phyloP scores from a whole-genome alignment of 2,113 vertebrate species.

The Pelecanoides urinatrix region DNA sequence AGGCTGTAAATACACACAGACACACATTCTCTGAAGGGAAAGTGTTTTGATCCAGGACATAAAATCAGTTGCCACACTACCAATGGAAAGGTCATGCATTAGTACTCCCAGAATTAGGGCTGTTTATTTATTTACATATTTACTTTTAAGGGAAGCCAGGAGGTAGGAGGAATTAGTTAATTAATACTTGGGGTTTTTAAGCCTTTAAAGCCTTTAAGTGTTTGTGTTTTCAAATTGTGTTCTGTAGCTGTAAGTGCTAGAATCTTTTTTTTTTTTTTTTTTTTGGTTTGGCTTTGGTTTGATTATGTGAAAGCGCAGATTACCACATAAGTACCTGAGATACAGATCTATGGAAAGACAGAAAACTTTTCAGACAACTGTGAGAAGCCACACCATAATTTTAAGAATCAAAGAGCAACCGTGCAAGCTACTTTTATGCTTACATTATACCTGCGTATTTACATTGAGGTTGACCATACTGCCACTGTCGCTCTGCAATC shows the following conservation, averaged over 20 bases:
- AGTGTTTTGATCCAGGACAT: neutral
- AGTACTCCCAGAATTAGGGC: neutral
- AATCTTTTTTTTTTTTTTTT: neutral
- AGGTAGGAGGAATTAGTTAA: neutral
- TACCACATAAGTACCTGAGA: fast-evolving
- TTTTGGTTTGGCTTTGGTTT: neutral
- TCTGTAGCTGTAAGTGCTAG: neutral
- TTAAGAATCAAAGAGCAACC: neutral
- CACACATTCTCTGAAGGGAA: neutral
- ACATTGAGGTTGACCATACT: neutral
- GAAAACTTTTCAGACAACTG: neutral
- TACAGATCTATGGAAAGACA: neutral
- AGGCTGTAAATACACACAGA: neutral
- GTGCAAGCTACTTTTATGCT: neutral
- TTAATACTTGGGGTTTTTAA: neutral
- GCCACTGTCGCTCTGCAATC: neutral
- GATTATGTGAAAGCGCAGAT: neutral
- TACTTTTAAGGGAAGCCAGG: neutral
- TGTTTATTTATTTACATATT: neutral
- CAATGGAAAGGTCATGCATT: neutral
- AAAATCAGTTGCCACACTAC: neutral
- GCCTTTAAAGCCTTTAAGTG: neutral
- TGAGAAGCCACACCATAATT: neutral
- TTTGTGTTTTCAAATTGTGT: neutral
- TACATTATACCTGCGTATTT: neutral